These are phyloP conservation scores for Ophion ventricosus DNA, from an alignment of 2,888 invertebrate species.

Conservation along the genomic window DNA sequence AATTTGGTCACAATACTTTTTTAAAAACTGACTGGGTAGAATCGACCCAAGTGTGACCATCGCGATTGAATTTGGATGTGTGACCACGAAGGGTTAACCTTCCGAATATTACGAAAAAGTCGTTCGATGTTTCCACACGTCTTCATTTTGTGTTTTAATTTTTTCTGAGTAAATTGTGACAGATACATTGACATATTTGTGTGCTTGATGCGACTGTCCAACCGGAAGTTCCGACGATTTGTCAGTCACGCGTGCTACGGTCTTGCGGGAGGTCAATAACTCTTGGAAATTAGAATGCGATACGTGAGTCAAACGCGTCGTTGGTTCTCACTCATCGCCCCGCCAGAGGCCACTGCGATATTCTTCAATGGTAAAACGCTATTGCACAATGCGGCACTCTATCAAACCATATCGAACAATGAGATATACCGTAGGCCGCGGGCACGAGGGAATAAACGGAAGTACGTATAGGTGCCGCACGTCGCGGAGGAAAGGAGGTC, in stretches of 20 bases:
- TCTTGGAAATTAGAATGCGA: constrained; percentile 77
- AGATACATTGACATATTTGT: constrained; percentile 2
- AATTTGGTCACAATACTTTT: too few relatives aligned
- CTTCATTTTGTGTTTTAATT: not conserved
- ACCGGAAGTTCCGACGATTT: constrained; percentile 74
- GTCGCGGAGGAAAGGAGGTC: constrained; percentile 66
- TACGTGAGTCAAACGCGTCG: constrained; percentile 47
- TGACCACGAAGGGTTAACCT: too few relatives aligned
- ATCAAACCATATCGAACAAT: constrained; percentile 81
- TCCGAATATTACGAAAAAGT: not conserved
- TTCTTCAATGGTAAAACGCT: constrained; percentile 77
- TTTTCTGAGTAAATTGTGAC: not conserved
- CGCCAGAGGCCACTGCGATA: not conserved
- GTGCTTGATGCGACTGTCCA: constrained; percentile 28
- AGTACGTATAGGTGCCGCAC: constrained; percentile 73
- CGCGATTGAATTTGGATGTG: too few relatives aligned
- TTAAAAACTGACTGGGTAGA: too few relatives aligned
- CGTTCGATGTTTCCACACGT: not conserved
- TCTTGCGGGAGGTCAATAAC: constrained; percentile 75
- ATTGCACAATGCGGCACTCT: constrained; percentile 76
- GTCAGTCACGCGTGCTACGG: constrained; percentile 75
- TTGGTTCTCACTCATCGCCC: constrained; percentile 11
- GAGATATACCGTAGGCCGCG: constrained; percentile 60
- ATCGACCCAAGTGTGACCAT: too few relatives aligned
- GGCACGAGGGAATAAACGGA: constrained; percentile 71